A percentile compares a stretch with the other conserved stretches of the same genome.
Conservation (phyloP, 2,888 invertebrate species). For the Hyppa rectilinea region DNA sequence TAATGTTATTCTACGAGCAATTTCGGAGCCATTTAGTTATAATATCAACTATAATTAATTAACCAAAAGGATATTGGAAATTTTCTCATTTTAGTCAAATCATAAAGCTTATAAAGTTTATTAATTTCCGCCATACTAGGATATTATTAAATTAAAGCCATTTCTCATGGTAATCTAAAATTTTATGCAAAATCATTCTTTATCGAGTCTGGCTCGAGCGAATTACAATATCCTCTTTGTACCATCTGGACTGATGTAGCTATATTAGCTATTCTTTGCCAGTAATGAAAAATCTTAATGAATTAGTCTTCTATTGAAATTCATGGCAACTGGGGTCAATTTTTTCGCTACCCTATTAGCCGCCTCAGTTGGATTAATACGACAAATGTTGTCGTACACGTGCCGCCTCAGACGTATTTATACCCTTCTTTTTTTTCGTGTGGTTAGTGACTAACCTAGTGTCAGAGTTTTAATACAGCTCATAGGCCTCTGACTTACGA, state of each 20-base stretch:
- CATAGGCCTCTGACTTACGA: too few species aligned
- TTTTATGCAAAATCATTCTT: conserved; percentile 36
- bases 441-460: too few species aligned
- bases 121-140: conserved; percentile 21
- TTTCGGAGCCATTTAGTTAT: neutral
- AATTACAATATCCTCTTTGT: conserved; percentile 12
- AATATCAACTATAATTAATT: conserved; percentile 22
- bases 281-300: neutral
- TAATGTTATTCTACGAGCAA: conserved; percentile 4
- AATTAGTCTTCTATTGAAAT: neutral
- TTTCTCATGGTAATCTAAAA: conserved; percentile 32
- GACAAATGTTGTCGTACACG: too few species aligned
- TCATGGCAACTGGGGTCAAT: neutral
- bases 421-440: too few species aligned
- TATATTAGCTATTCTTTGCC: neutral
- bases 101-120: conserved; percentile 22
- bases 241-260: conserved; percentile 3
- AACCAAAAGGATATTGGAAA: conserved; percentile 41
- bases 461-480: too few species aligned
- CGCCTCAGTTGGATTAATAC: too few species aligned
- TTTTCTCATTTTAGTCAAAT: conserved; percentile 25
- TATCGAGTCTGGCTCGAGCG: neutral
- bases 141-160: conserved; percentile 28
- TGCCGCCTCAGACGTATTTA: too few species aligned
- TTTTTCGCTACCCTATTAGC: neutral